phyloP scores from a whole-genome alignment of 2,888 invertebrate genomes.

The Melipona beecheii region DNA sequence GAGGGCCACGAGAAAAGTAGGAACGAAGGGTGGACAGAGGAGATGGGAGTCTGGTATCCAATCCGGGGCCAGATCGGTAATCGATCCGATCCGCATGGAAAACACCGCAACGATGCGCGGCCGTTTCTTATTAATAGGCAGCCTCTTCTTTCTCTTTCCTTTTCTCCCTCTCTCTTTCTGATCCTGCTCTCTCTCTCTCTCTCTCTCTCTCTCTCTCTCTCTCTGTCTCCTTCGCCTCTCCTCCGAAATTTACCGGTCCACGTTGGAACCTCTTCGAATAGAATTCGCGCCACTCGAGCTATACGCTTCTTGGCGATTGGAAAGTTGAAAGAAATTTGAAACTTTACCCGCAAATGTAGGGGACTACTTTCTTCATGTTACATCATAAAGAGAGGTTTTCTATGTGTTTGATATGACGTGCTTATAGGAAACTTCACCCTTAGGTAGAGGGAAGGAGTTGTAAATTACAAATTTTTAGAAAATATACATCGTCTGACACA shows the following conservation, averaged over 20 bases:
- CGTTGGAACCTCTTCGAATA: background rate
- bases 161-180: background rate
- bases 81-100: conserved; percentile 80
- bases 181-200: background rate
- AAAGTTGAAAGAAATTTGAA: too few species aligned
- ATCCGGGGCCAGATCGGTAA: conserved; percentile 75
- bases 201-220: background rate
- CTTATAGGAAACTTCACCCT: too few species aligned
- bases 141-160: conserved; percentile 63
- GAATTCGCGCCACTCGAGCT: background rate
- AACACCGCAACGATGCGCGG: conserved; percentile 76
- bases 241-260: background rate
- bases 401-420: too few species aligned
- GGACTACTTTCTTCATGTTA: too few species aligned
- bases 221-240: background rate
- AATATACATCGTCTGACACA: too few species aligned
- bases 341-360: too few species aligned
- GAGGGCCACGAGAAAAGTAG: conserved; percentile 43
- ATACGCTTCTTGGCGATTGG: too few species aligned
- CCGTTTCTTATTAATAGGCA: conserved; percentile 80
- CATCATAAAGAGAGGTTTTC: too few species aligned
- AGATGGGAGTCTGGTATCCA: conserved; percentile 28
- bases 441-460: too few species aligned
- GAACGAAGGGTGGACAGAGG: conserved; percentile 44
- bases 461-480: too few species aligned